Evolutionary conservation across 2,113 vertebrate species (phyloP), one percentile per base, ranked within the genome.

Genomic region (Lepisosteus oculatus): DNA sequence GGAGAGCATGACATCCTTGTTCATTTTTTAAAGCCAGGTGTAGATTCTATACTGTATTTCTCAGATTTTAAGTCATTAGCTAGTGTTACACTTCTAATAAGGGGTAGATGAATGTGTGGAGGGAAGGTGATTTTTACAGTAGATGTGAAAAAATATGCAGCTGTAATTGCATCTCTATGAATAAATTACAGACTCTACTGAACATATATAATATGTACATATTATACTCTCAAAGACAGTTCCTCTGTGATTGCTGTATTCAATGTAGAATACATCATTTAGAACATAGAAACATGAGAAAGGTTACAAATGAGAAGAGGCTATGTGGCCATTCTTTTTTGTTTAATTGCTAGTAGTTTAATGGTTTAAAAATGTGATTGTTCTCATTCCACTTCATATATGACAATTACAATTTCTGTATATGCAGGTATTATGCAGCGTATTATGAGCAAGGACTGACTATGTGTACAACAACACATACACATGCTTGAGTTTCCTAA

Each of bases 81-180:
- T 83, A 75, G 78, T 76, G 83, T 84, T 84, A 85, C 79, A 85
- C 14, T 63, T 73, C 74, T 83, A 85, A 86, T 85, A 83, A 84
- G 80, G 77, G 68, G 76, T 74, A 81, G 81, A 73, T 74, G 77
- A 81, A 83, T 76, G 67, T 54, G 15, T 54, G 45, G 54, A 68
- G 44, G 14, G 8, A 68, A 54, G 67, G 15, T 68, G 45, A 41
- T 8, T 43, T 8, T 65, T 65, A 15, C 17, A 51, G 47, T 51
- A 51, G 7, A 65, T 74, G 74, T 17, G 69, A 66, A 80, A 81
- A 83, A 83, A 76, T 85, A 84, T 81, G 76, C 79, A 59, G 72
- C 61, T 69, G 73, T 86, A 82, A 85, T 81, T 81, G 78, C 76
- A 69, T 70, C 77, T 72, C 68, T 76, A 69, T 76, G 78, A 75